A percentile compares a stretch with the other conserved stretches of the same genome.
Conservation (phyloP, 2,888 invertebrate species). For the Augochlorella aurata region DNA sequence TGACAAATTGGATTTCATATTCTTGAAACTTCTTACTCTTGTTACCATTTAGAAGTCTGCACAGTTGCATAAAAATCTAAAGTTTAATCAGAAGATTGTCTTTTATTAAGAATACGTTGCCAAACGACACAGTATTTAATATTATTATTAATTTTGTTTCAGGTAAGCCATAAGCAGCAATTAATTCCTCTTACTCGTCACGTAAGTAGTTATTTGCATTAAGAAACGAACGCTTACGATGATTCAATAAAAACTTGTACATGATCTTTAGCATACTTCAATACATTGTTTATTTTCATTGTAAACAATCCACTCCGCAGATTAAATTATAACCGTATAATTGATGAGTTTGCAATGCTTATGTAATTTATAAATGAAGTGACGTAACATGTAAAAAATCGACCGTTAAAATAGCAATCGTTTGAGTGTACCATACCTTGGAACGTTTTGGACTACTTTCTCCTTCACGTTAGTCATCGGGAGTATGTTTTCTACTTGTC, state of each 20-base stretch:
- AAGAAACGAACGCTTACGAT: not conserved
- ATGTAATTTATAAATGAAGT: not conserved
- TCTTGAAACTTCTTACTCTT: too few species aligned
- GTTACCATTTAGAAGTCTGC: too few species aligned
- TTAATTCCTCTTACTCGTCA: not conserved
- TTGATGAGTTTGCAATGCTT: not conserved
- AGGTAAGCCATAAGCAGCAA: not conserved
- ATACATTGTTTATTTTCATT: not conserved
- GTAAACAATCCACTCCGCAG: not conserved
- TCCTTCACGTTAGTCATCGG: not conserved
- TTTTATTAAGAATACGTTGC: not conserved
- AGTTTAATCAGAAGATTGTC: too few species aligned
- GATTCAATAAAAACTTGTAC: not conserved
- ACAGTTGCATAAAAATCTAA: too few species aligned
- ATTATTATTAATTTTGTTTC: not conserved
- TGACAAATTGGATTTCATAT: too few species aligned
- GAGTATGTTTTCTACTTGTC: not conserved
- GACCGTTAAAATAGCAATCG: conserved; percentile 2
- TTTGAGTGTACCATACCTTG: not conserved
- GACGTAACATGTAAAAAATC: not conserved
- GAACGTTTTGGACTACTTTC: not conserved
- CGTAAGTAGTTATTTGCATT: not conserved
- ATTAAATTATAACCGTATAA: not conserved
- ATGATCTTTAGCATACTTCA: not conserved
- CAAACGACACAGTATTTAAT: not conserved